Evolutionary conservation across 2,797 vertebrate genomes (phyloP).

Genomic region (Lophotriccus pileatus): DNA sequence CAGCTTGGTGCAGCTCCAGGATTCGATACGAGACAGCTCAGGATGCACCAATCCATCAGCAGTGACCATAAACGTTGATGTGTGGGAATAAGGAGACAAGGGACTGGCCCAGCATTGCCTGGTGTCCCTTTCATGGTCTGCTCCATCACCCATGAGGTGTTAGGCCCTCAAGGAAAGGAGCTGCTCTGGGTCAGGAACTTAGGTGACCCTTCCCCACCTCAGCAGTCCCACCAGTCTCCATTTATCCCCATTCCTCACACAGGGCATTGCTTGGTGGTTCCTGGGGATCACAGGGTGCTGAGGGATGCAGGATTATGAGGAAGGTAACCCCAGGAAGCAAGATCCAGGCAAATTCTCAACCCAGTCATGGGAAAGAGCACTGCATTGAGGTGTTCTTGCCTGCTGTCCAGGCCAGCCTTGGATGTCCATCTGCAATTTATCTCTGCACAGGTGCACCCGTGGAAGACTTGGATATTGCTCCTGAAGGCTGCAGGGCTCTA

Average conservation of each 20-base stretch:
- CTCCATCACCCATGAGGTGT: background rate
- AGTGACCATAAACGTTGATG: background rate
- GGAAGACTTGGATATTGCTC: background rate
- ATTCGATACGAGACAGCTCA: background rate
- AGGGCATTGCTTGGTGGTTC: background rate
- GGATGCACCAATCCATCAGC: background rate
- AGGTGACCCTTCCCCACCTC: background rate
- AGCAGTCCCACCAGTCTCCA: background rate
- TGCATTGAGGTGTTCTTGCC: background rate
- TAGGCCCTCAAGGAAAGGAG: background rate
- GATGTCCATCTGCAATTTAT: background rate
- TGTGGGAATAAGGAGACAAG: background rate
- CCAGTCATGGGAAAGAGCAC: rapidly evolving
- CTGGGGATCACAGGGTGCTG: background rate
- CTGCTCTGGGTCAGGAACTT: background rate
- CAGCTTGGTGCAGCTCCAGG: background rate
- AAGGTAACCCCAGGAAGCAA: background rate
- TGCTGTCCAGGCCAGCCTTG: background rate
- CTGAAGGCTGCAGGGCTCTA: background rate
- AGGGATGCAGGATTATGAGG: background rate
- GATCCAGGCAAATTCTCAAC: background rate
- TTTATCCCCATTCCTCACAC: background rate
- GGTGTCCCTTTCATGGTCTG: background rate
- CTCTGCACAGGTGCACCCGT: background rate
- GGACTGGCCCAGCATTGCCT: background rate